These are phyloP conservation scores for Perca flavescens DNA, from an alignment of 2,113 vertebrate genomes.

Conservation along the genomic window DNA sequence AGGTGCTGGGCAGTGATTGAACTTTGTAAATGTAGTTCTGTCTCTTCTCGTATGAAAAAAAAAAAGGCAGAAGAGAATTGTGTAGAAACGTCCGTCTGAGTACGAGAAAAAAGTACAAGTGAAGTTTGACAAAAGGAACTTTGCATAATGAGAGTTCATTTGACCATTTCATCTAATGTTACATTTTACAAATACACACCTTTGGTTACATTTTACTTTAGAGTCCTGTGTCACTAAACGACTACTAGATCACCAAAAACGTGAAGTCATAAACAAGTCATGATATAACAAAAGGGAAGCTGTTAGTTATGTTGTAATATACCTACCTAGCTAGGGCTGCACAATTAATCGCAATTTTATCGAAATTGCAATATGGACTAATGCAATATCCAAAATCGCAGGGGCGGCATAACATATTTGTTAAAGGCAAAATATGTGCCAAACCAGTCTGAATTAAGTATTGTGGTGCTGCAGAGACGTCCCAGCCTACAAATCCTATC, in stretches of 20 bases:
- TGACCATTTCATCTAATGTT: constrained; percentile 81
- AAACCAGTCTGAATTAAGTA: no score
- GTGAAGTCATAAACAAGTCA: no score
- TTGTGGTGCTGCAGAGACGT: no score
- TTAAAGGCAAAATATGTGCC: no score
- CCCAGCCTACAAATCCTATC: no score
- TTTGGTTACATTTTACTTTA: constrained; percentile 76
- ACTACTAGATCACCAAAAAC: neutral
- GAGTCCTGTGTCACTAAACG: constrained; percentile 57
- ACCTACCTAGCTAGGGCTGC: no score
- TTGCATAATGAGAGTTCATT: constrained; percentile 90
- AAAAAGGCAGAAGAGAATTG: constrained; percentile 87
- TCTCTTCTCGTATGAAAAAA: constrained; percentile 71
- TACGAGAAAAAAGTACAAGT: constrained; percentile 81
- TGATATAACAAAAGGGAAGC: neutral
- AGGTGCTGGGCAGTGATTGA: constrained; percentile 48
- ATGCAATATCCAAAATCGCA: no score
- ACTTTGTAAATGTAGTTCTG: constrained; percentile 25
- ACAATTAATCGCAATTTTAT: no score
- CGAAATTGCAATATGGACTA: no score
- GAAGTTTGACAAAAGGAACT: constrained; percentile 86
- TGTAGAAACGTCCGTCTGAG: constrained; percentile 86
- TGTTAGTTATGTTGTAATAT: neutral
- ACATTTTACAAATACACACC: constrained; percentile 77
- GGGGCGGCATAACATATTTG: no score